Percentiles rank a stretch among this genome's conserved stretches.
phyloP scores from a whole-genome alignment of 2,888 invertebrate genomes.

The Aquatica leii region DNA sequence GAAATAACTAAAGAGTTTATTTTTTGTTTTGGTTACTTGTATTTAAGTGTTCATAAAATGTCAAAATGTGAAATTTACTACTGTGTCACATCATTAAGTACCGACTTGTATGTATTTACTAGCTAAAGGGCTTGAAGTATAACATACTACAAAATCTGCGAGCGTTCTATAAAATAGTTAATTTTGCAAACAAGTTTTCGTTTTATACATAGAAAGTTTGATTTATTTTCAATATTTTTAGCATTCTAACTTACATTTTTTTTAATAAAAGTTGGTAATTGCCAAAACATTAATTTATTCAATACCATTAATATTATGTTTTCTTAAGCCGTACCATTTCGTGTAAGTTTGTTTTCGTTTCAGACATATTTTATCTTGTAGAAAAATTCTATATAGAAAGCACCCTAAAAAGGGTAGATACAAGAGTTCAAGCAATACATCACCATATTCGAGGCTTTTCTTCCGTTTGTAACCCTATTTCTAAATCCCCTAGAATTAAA shows the following conservation, averaged over 20 bases:
- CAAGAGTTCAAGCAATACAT: slow-evolving; percentile 39
- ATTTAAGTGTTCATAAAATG: too few relatives aligned
- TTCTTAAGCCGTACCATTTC: slow-evolving; percentile 33
- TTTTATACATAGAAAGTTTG: too few relatives aligned
- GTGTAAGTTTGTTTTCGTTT: slow-evolving; percentile 34
- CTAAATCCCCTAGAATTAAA: slow-evolving; percentile 34
- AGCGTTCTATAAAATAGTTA: too few relatives aligned
- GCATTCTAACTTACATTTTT: neutral
- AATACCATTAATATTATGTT: slow-evolving; percentile 27
- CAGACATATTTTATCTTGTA: slow-evolving; percentile 34
- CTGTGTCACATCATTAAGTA: too few relatives aligned
- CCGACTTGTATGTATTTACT: too few relatives aligned
- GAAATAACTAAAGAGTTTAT: too few relatives aligned
- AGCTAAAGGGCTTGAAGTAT: too few relatives aligned
- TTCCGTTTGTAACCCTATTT: slow-evolving; percentile 38
- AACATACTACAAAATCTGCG: too few relatives aligned
- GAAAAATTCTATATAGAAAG: slow-evolving; percentile 36
- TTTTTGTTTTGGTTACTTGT: too few relatives aligned
- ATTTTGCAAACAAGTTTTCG: too few relatives aligned
- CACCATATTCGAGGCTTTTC: slow-evolving; percentile 39
- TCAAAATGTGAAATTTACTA: too few relatives aligned
- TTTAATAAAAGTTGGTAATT: slow-evolving; percentile 18
- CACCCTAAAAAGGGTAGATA: slow-evolving; percentile 37
- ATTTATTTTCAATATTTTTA: too few relatives aligned
- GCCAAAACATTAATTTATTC: slow-evolving; percentile 26